These are phyloP conservation scores for Chrysodeixis includens DNA, from an alignment of 2,888 invertebrate species.

Conservation along the genomic window DNA sequence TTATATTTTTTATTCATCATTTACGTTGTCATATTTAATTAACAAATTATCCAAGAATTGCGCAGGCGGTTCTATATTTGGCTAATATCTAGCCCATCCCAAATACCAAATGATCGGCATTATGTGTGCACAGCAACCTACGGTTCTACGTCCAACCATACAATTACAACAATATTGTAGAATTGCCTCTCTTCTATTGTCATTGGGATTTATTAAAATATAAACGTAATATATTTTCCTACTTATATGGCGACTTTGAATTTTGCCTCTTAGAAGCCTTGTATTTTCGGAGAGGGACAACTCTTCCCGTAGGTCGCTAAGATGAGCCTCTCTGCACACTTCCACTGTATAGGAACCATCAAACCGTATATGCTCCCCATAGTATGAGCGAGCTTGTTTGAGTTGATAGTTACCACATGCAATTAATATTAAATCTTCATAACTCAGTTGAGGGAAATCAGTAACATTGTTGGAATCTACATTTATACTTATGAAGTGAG, in stretches of 20 bases:
- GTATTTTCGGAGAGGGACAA: neutral
- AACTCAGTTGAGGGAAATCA: neutral
- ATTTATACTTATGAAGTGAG: neutral
- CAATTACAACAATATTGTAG: conserved; percentile 31
- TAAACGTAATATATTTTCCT: conserved; percentile 12
- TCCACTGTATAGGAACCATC: neutral
- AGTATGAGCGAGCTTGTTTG: neutral
- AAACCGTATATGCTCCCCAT: neutral
- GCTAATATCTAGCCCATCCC: too few relatives aligned
- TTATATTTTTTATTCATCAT: too few relatives aligned
- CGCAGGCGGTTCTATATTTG: too few relatives aligned
- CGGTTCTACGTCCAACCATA: conserved; percentile 27
- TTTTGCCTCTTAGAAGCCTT: neutral
- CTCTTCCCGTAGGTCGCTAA: neutral
- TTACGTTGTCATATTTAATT: too few relatives aligned
- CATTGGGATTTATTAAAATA: conserved; percentile 30
- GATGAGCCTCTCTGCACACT: neutral
- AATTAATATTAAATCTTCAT: neutral
- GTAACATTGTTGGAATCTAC: neutral
- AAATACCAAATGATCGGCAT: conserved; percentile 34
- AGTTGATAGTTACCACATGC: neutral
- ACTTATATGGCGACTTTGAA: conserved; percentile 9
- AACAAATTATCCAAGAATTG: too few relatives aligned
- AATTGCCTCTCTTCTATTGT: conserved; percentile 24
- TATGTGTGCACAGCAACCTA: conserved; percentile 30